Evolutionary conservation across 1,140 invertebrate species (phyloP).

Genomic region (Diachasma alloeum): DNA sequence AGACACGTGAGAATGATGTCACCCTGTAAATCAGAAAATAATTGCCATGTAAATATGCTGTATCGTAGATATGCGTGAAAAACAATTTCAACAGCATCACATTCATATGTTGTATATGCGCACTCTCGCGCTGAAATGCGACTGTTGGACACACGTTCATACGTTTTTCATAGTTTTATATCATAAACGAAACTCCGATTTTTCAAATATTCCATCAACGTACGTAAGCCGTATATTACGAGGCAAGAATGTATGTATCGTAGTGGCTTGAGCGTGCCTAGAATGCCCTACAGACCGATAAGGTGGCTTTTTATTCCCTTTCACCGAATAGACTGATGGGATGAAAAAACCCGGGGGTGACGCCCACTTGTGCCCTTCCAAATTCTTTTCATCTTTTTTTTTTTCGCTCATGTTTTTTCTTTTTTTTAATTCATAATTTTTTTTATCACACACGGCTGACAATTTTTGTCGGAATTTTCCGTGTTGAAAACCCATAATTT

Average conservation of each 20-base stretch:
- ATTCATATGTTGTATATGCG: not conserved
- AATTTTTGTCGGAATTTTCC: too few species aligned
- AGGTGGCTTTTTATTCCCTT: constrained; percentile 23
- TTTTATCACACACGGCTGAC: too few species aligned
- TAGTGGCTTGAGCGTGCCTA: constrained; percentile 45
- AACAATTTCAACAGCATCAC: not conserved
- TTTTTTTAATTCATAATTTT: too few species aligned
- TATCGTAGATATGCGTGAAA: not conserved
- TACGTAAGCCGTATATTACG: constrained; percentile 49
- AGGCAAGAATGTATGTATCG: constrained; percentile 42
- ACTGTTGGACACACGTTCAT: not conserved
- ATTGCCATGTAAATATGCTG: not conserved
- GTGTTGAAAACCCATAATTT: too few species aligned
- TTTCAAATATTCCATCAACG: constrained; percentile 61
- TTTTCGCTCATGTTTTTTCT: not conserved
- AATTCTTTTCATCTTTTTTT: not conserved
- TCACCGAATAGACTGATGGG: constrained; percentile 5
- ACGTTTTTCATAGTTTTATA: constrained; percentile 47
- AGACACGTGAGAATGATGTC: not conserved
- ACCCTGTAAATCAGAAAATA: not conserved
- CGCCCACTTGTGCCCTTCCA: not conserved
- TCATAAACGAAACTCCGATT: constrained; percentile 42
- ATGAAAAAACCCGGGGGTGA: not conserved
- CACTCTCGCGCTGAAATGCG: not conserved
- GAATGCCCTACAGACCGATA: constrained; percentile 49